Conservation (phyloP, 2,888 invertebrate genomes). For the Leptopterna dolabrata region DNA sequence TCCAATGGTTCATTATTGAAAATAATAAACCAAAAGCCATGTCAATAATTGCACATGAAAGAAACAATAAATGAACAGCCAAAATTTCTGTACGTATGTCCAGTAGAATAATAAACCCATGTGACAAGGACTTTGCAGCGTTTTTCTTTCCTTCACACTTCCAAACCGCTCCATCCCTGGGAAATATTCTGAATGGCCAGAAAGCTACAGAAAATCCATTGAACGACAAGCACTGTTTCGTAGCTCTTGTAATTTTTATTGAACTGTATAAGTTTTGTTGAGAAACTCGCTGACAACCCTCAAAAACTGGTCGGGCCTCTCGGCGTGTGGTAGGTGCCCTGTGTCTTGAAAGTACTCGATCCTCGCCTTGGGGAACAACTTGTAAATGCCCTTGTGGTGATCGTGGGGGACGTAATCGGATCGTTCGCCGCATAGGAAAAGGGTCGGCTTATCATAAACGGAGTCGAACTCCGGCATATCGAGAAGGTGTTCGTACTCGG, state of each 20-base stretch:
- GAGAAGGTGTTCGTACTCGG: slow-evolving; percentile 76
- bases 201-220: no score
- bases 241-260: neutral
- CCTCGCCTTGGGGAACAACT: slow-evolving; percentile 79
- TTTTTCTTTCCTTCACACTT: no score
- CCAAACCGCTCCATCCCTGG: no score
- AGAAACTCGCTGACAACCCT: slow-evolving; percentile 73
- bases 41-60: no score
- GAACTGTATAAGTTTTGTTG: slow-evolving; percentile 43
- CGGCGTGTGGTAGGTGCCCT: slow-evolving; percentile 94
- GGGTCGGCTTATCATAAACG: slow-evolving; percentile 75
- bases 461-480: slow-evolving; percentile 72
- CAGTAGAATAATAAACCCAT: no score
- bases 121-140: no score
- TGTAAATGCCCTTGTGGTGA: slow-evolving; percentile 74
- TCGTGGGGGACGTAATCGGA: slow-evolving; percentile 78
- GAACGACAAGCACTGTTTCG: no score
- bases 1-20: no score
- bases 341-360: slow-evolving; percentile 78
- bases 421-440: slow-evolving; percentile 86
- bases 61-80: no score
- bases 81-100: no score
- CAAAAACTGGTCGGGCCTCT: slow-evolving; percentile 85
- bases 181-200: no score
- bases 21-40: no score